Evolutionary conservation across 2,888 invertebrate species (phyloP), one percentile per base, ranked within the genome.

Genomic region (Metalampra italica): DNA sequence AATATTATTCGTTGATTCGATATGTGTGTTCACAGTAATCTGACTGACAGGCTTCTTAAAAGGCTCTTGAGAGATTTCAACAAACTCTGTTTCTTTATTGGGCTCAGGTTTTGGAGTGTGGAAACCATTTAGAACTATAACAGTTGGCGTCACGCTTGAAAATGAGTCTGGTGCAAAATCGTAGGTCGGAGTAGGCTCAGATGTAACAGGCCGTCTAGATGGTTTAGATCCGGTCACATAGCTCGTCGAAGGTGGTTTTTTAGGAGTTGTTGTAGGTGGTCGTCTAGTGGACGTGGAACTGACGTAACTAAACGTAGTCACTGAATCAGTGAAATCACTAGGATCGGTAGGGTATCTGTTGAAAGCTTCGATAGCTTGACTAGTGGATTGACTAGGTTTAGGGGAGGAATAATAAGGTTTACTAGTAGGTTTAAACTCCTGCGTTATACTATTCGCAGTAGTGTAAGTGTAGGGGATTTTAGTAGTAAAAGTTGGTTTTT

Each of bases 21-120:
- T 91, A 56, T 92, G 90, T 56, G 92, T 92, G 57, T 92, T 92
- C 0, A 92, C 92, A 3, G 92, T 92, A 0, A 92, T 91, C 47
- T 82, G 81, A 50, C 72, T 87, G 13, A 85, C 68, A 1, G 89
- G 89, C 66, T 89, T 89, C 52, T 90, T 88, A 56, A 82, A 86
- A 0, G 77, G 92, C 71, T 90, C 91, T 71, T 86, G 88, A 11
- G 90, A 87, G 59, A 90, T 88, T 64, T 90, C 87, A 1, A 90
- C 82, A 13, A 85, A 89, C 56, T 85, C 71, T 2, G 83, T 75
- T 46, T 86, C 84, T 29, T 75, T 71, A 4, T 75, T 66, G 1
- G 66, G 47, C 15, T 73, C 66, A 46, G 86, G 75, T 66, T 82
- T 75, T 0, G 75, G 58, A 9, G 81, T 77, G 47, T 76, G 78